Conservation (phyloP, 2,113 vertebrate species). For the Pygoscelis adeliae region DNA sequence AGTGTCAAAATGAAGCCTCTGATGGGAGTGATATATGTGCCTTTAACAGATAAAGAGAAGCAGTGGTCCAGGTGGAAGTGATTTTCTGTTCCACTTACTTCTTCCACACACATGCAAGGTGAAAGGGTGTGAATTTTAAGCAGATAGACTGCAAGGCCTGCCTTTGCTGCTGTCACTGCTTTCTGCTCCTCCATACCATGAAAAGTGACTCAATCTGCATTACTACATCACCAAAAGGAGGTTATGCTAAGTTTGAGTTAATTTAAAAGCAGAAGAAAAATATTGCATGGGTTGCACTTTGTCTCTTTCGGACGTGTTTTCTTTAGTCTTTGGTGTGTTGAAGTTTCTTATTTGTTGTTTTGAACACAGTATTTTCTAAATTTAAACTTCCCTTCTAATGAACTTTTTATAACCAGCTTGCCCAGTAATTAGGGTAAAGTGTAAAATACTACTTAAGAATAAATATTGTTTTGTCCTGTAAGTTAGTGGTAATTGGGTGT, state of each 20-base stretch:
- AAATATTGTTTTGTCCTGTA: background rate
- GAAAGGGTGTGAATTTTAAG: slow-evolving; percentile 93
- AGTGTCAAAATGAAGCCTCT: slow-evolving; percentile 98
- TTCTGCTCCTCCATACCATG: slow-evolving; percentile 84
- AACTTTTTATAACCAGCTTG: background rate
- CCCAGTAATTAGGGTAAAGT: slow-evolving; percentile 2
- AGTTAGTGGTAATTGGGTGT: slow-evolving; percentile 1
- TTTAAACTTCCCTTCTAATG: background rate
- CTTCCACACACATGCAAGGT: slow-evolving; percentile 91
- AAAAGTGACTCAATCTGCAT: slow-evolving; percentile 69
- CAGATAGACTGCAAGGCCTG: slow-evolving; percentile 82
- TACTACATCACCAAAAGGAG: slow-evolving; percentile 60
- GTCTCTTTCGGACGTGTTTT: slow-evolving; percentile 46
- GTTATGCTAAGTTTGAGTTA: slow-evolving; percentile 59
- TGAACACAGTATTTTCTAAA: background rate
- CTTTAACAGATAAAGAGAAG: slow-evolving; percentile 99
- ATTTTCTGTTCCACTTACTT: slow-evolving; percentile 91
- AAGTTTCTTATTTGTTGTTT: slow-evolving; percentile 8
- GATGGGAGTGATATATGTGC: slow-evolving; percentile 99
- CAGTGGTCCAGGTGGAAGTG: slow-evolving; percentile 99
- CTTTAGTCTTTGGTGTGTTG: slow-evolving; percentile 2
- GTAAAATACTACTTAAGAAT: slow-evolving; percentile 24
- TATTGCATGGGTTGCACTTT: slow-evolving; percentile 76
- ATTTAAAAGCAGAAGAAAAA: slow-evolving; percentile 66
- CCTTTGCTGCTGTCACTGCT: slow-evolving; percentile 83